These are phyloP conservation scores for Homarus americanus DNA, from an alignment of 1,140 invertebrate genomes.

Conservation along the genomic window DNA sequence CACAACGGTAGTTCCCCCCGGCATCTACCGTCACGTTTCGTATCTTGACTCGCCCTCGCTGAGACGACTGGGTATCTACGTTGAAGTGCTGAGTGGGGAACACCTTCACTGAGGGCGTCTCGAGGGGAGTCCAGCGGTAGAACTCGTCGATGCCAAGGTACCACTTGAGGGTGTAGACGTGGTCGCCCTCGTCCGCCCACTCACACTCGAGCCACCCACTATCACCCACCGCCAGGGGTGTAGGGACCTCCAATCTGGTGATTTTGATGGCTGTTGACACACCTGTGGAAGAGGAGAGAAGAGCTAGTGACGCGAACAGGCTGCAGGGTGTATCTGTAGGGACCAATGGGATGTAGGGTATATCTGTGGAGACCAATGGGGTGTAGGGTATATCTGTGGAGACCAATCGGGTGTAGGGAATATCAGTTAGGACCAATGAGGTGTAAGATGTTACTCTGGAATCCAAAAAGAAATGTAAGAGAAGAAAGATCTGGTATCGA, in stretches of 20 bases:
- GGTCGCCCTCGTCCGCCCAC: slow-evolving; percentile 46
- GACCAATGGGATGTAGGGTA: too few relatives aligned
- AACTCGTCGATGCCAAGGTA: slow-evolving; percentile 47
- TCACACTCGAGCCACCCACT: slow-evolving; percentile 46
- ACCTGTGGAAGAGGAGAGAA: neutral
- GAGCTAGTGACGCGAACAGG: neutral
- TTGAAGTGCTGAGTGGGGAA: slow-evolving; percentile 29
- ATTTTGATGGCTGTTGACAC: slow-evolving; percentile 36
- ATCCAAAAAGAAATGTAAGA: too few relatives aligned
- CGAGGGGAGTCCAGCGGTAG: slow-evolving; percentile 56
- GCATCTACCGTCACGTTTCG: slow-evolving; percentile 83
- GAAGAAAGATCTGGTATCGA: too few relatives aligned
- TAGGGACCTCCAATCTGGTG: slow-evolving; percentile 28
- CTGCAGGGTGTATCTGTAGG: neutral
- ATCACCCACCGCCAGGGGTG: slow-evolving; percentile 45
- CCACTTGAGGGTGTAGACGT: slow-evolving; percentile 60
- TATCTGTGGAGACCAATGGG: too few relatives aligned
- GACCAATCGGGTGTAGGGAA: too few relatives aligned
- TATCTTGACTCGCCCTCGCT: slow-evolving; percentile 83
- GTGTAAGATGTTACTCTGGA: too few relatives aligned
- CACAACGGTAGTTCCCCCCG: slow-evolving; percentile 85
- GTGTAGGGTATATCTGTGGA: too few relatives aligned
- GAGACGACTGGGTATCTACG: slow-evolving; percentile 72
- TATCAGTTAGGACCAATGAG: too few relatives aligned
- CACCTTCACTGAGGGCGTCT: slow-evolving; percentile 27